Base-by-base conservation (phyloP, 2,888 invertebrate genomes). In the Dryocosmus kuriphilus region DNA sequence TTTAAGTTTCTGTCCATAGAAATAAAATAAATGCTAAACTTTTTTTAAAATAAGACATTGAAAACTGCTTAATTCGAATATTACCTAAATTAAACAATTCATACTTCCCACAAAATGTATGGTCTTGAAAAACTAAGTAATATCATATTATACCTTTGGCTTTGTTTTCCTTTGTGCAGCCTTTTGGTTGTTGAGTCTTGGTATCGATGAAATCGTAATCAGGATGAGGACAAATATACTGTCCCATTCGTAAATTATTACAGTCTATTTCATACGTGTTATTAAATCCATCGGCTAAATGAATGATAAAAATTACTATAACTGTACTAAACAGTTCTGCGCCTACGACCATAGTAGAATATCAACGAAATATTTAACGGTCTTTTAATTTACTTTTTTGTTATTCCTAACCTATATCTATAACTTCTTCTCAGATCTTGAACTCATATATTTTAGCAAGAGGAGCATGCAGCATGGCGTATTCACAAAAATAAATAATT, bases 171-270 rank as follows among this genome's bases (percentile, higher is more conserved):
- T 95, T 91, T 1, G 94, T 94, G 90, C 98, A 98, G 78, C 96
- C 97, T 83, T 92, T 92, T 46, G 96, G 95, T 89, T 98, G 98
- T 90, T 99, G 98, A 0, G 98, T 98, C 88, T 95, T 94, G 0
- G 95, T 94, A 91, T 98, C 98, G 86, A 98, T 97, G 78, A 92
- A 92, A 86, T 96, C 95, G 86, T 94, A 93, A 83, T 93, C 94
- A 8, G 97, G 96, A 92, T 97, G 95, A 0, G 96, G 97, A 89
- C 97, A 98, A 81, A 97, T 93, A 87, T 94, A 97, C 87, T 97
- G 97, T 0, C 97, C 97, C 93, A 96, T 93, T 85, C 95, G 93
- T 84, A 97, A 91, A 73, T 94, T 95, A 87, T 92, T 95, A 89
- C 97, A 97, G 88, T 96, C 95, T 41, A 95, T 93, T 80, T 92